These are phyloP conservation scores for Lordiphosa collinella DNA, from an alignment of 1,140 invertebrate genomes.

Conservation along the genomic window DNA sequence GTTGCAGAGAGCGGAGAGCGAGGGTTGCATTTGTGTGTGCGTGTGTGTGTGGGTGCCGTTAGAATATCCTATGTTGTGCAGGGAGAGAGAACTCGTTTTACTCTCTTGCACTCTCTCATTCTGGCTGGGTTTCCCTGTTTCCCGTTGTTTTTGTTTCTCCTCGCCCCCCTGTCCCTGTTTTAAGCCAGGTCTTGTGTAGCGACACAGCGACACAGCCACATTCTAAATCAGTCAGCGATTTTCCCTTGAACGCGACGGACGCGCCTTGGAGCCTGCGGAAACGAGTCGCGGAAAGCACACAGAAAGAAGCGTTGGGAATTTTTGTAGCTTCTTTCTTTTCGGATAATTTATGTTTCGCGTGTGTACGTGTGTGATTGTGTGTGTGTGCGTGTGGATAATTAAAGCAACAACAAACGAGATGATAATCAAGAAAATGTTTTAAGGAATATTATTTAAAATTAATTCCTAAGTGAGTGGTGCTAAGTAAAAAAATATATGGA, in stretches of 20 bases:
- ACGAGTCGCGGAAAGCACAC: constrained; percentile 36
- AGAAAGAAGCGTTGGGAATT: constrained; percentile 55
- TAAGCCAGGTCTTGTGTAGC: too few relatives aligned
- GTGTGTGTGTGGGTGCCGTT: constrained; percentile 36
- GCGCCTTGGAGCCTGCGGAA: constrained; percentile 57
- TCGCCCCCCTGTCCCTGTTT: too few relatives aligned
- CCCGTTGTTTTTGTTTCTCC: too few relatives aligned
- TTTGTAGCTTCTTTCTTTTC: constrained; percentile 34
- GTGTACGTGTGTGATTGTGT: constrained; percentile 18
- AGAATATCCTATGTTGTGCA: constrained; percentile 47
- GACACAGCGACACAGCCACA: too few relatives aligned
- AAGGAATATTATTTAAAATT: constrained; percentile 32
- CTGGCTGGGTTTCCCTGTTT: constrained; percentile 21
- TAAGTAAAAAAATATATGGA: constrained; percentile 19
- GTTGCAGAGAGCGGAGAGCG: constrained; percentile 2
- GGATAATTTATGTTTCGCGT: constrained; percentile 46
- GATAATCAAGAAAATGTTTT: constrained; percentile 29
- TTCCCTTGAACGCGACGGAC: constrained; percentile 78
- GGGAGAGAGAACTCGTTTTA: constrained; percentile 30
- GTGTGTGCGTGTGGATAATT: constrained; percentile 36
- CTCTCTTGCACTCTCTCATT: constrained; percentile 15
- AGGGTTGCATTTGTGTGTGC: too few relatives aligned
- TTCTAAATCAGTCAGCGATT: constrained; percentile 72
- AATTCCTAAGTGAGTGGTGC: constrained; percentile 14
- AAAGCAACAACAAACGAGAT: constrained; percentile 33